Base-by-base conservation (phyloP, 2,797 vertebrate genomes). In the Karalla daura region DNA sequence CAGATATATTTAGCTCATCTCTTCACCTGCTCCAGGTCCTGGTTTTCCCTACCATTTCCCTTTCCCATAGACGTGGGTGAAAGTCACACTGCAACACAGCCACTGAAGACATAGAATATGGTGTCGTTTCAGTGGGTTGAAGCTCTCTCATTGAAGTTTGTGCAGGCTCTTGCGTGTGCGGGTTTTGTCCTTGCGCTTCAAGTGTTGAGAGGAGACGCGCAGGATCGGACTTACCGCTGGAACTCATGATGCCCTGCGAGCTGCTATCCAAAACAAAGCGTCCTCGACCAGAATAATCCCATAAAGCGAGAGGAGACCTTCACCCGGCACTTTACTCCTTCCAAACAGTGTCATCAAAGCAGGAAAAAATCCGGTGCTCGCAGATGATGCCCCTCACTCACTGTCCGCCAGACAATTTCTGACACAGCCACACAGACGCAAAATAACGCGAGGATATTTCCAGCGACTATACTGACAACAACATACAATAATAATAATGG, bases 201-300 rank as follows among this genome's bases (percentile, higher is more conserved):
- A 68, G 68, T 65, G 41, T 53, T 62, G 58, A 55, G 36, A 72
- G 56, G 20, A 78, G 69, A 80, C 81, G 89, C 85, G 53, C 81
- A 80, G 23, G 49, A 62, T 72, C 59, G 64, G 68, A 92, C 92
- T 94, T 86, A 94, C 93, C 93, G 55, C 87, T 90, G 74, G 91
- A 92, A 85, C 90, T 94, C 93, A 94, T 94, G 90, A 78, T 93
- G 89, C 75, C 81, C 74, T 84, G 74, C 58, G 76, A 56, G 76
- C 61, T 82, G 75, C 88, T 70, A 86, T 88, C 80, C 75, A 64
- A 86, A 82, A 82, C 81, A 85, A 87, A 78, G 78, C 78, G 64
- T 33, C 75, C 66, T 25, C 72, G 76, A 80, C 44, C 51, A 72
- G 28, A 81, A 71, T 51, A 81, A 85, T 88, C 86, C 90, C 89